Evolutionary conservation across 2,113 vertebrate genomes (phyloP), one percentile per base, ranked within the genome.

Genomic region (Callipepla squamata): DNA sequence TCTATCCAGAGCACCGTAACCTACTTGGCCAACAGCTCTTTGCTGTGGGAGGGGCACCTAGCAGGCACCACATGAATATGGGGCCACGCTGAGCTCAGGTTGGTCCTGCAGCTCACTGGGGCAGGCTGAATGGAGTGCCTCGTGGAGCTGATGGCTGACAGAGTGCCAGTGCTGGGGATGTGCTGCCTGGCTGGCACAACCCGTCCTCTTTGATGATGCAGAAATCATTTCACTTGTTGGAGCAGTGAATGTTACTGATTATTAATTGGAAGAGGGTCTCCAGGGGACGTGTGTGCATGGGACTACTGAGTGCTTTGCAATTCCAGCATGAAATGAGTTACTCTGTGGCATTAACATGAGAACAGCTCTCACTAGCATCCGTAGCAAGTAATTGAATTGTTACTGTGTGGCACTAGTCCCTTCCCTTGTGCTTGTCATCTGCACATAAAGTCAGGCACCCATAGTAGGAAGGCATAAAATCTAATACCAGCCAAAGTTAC

Each of bases 241-340:
- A 95, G 96, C 92, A 87, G 92, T 77, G 94, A 93, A 93, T 95
- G 93, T 95, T 95, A 96, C 95, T 94, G 94, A 77, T 96, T 93
- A 96, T 95, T 96, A 96, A 96, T 96, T 91, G 96, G 92, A 95
- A 95, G 85, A 91, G 59, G 59, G 85, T 96, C 94, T 95, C 94
- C 79, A 40, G 93, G 93, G 96, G 90, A 90, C 13, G 5, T 4
- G 72, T 74, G 79, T 90, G 79, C 77, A 75, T 0, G 22, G 94
- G 92, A 93, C 90, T 74, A 63, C 68, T 3, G 87, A 95, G 63
- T 21, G 85, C 85, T 95, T 83, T 95, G 90, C 90, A 90, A 93
- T 95, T 95, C 88, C 96, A 90, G 87, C 94, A 94, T 91, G 94
- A 95, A 95, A 91, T 87, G 90, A 95, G 96, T 63, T 80, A 42